Base-by-base conservation (phyloP, 2,888 invertebrate species). In the Amblyteles armatorius region DNA sequence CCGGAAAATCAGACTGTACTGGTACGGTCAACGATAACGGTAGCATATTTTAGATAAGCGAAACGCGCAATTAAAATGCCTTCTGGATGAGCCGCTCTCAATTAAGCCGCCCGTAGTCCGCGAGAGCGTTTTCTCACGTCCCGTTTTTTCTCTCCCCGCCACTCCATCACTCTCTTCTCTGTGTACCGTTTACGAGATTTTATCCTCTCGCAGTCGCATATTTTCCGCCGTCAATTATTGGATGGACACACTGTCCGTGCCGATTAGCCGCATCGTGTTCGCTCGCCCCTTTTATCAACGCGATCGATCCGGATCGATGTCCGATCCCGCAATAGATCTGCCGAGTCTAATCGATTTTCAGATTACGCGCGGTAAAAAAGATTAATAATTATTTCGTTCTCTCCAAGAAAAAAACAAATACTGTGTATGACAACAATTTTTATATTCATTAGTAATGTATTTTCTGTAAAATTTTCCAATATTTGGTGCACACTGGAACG, bases 31-130 rank as follows among this genome's bases (percentile, higher is more conserved):
- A 82, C 90, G 93, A 93, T 93, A 93, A 91, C 88, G 83, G 85
- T 84, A 86, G 87, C 89, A 92, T 92, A 91, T 92, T 92, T 91
- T 83, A 91, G 93, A 93, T 93, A 92, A 93, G 90, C 85, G 83
- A 81, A 88, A 88, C 88, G 89, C 89, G 91, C 90, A 92, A 93
- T 93, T 92, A 92, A 93, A 93, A 93, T 93, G 88, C 90, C 91
- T 91, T 89, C 87, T 85, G 88, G 88, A 91, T 91, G 90, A 91
- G 90, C 33, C 29, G 83, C 88, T 84, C 88, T 87, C 88, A 88
- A 92, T 91, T 89, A 90, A 87, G 36, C 71, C 72, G 80, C 68
- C 68, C 9, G 29, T 3, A n/a, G 63, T 33, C 63, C 29, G 11
- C 48, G 19, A 68, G 73, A 69, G 69, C 16, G 63, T 9, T 52